These are phyloP conservation scores for Propithecus deckenii DNA, from an alignment of 2,797 vertebrate genomes.

Conservation along the genomic window DNA sequence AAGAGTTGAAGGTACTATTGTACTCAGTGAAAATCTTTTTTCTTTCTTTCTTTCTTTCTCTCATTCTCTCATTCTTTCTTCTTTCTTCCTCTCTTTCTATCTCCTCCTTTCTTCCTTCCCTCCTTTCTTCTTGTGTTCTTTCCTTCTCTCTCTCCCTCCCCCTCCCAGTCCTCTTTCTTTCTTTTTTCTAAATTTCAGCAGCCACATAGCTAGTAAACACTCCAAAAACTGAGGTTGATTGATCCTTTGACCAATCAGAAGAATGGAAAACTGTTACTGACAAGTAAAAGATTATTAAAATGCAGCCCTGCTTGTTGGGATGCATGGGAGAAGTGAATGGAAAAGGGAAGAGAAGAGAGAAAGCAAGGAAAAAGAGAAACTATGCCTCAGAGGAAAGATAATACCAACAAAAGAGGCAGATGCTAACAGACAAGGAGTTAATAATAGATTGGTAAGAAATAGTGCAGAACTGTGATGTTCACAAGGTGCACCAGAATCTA, in stretches of 20 bases:
- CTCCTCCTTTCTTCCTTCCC: rapidly evolving
- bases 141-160: too few species aligned
- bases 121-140: not conserved
- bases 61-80: rapidly evolving
- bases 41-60: rapidly evolving
- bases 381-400: not conserved
- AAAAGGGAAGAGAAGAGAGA: not conserved
- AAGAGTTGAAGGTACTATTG: not conserved
- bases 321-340: not conserved
- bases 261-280: not conserved
- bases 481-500: not conserved
- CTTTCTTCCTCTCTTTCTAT: rapidly evolving
- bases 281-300: not conserved
- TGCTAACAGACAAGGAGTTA: not conserved
- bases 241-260: not conserved
- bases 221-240: not conserved
- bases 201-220: not conserved
- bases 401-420: not conserved
- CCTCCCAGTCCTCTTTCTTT: too few species aligned
- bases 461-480: not conserved
- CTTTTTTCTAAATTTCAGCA: not conserved
- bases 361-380: not conserved
- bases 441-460: not conserved
- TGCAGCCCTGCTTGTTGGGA: not conserved
- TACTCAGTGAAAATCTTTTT: not conserved